Evolutionary conservation across 2,797 vertebrate genomes (phyloP).

Genomic region (Sebastes umbrosus): DNA sequence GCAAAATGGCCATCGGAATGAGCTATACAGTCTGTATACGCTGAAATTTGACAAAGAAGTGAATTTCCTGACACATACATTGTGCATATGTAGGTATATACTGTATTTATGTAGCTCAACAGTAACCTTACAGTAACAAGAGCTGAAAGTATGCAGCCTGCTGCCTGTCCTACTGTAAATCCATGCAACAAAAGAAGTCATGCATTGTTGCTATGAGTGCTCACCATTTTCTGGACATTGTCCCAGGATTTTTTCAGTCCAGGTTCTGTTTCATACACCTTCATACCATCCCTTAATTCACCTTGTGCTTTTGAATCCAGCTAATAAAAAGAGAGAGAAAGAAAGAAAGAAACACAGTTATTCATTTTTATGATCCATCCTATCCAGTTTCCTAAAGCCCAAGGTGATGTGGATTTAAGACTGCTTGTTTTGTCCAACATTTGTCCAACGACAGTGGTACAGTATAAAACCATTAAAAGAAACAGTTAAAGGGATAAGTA

Average conservation of each 20-base stretch:
- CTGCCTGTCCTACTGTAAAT: neutral
- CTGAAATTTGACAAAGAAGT: neutral
- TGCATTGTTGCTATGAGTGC: neutral
- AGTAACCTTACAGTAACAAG: neutral
- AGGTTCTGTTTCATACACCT: constrained; percentile 62
- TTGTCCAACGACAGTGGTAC: too few species aligned
- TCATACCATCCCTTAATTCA: constrained; percentile 79
- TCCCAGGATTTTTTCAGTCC: constrained; percentile 78
- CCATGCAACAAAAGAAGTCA: neutral
- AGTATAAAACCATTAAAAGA: too few species aligned
- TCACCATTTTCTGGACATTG: constrained; percentile 83
- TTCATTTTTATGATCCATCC: neutral
- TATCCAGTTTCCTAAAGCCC: neutral
- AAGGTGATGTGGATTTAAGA: too few species aligned
- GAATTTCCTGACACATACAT: neutral
- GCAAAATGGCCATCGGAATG: neutral
- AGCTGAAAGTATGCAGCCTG: neutral
- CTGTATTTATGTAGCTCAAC: neutral
- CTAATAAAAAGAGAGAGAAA: constrained; percentile 39
- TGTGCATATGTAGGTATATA: neutral
- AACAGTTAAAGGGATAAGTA: too few species aligned
- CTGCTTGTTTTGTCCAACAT: too few species aligned
- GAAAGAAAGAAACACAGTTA: neutral
- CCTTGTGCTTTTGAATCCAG: constrained; percentile 79
- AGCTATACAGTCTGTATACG: neutral